A percentile compares a stretch with the other conserved stretches of the same genome.
These are phyloP conservation scores for Baryphthengus martii DNA, from an alignment of 2,113 vertebrate genomes.

Conservation along the genomic window DNA sequence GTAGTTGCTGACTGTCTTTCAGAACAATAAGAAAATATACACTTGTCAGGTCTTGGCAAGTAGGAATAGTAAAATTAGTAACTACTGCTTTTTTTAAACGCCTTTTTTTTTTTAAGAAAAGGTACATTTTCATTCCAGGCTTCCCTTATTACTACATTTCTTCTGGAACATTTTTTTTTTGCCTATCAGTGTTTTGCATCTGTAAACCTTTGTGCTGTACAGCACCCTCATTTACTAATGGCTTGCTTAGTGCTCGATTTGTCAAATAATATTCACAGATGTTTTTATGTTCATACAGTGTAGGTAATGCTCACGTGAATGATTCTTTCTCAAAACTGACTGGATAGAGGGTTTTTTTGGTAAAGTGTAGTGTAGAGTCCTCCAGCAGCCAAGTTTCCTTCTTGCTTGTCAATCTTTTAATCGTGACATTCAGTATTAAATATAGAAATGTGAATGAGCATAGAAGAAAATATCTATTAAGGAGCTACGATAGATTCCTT, in stretches of 20 bases:
- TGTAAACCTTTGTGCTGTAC: conserved; percentile 58
- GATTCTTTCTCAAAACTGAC: conserved; percentile 16
- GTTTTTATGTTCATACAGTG: conserved; percentile 55
- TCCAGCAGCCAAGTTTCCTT: neutral
- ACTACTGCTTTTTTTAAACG: conserved; percentile 69
- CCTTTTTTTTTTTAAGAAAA: conserved; percentile 67
- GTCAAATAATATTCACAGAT: conserved; percentile 74
- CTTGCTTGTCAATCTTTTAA: neutral
- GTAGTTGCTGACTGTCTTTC: conserved; percentile 69
- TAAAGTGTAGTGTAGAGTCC: neutral
- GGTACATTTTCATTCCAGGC: conserved; percentile 53
- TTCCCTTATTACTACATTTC: conserved; percentile 45
- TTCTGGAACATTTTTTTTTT: conserved; percentile 21
- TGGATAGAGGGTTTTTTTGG: neutral
- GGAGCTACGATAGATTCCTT: neutral
- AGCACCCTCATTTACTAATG: conserved; percentile 62
- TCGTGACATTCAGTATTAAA: neutral
- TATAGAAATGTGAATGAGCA: neutral
- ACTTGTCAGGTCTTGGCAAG: conserved; percentile 77
- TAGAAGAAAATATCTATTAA: neutral
- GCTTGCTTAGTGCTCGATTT: conserved; percentile 73
- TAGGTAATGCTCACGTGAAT: conserved; percentile 59
- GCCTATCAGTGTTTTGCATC: conserved; percentile 49
- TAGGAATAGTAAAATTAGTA: conserved; percentile 58
- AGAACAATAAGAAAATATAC: conserved; percentile 74